Percentiles rank a stretch among this genome's conserved stretches.
Evolutionary conservation across 2,113 vertebrate species (phyloP).

Genomic region (Heteronetta atricapilla): DNA sequence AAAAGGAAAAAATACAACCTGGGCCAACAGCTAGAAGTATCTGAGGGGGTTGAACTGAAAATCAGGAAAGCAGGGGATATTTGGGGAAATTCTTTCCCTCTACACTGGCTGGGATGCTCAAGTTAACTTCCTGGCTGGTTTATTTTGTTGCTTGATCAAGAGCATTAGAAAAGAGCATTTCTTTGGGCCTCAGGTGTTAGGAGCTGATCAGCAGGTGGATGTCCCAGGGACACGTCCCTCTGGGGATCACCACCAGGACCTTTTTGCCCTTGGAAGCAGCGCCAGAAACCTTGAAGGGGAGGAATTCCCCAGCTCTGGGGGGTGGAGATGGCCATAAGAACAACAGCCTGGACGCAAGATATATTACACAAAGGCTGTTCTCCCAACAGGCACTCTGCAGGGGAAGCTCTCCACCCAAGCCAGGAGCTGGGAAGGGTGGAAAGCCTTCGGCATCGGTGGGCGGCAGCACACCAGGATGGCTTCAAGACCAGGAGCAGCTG

Average conservation of each 20-base stretch:
- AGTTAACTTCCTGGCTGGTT: background rate
- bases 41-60: background rate
- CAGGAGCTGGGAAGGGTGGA: background rate
- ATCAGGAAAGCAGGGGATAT: background rate
- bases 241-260: background rate
- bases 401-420: background rate
- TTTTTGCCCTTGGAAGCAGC: background rate
- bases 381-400: background rate
- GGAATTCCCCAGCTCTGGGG: background rate
- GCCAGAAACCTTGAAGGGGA: background rate
- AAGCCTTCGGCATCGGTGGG: background rate
- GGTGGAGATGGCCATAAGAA: background rate
- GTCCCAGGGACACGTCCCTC: fast-evolving
- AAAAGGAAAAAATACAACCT: background rate
- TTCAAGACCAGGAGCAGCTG: background rate
- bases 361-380: background rate
- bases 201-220: background rate
- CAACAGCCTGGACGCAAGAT: too few relatives aligned
- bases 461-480: fast-evolving
- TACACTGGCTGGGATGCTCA: background rate
- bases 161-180: background rate
- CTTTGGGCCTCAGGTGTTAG: background rate
- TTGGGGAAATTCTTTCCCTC: background rate
- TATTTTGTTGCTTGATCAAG: background rate
- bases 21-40: background rate